Conservation (phyloP, 2,888 invertebrate species). For the Eristalis intricaria region DNA sequence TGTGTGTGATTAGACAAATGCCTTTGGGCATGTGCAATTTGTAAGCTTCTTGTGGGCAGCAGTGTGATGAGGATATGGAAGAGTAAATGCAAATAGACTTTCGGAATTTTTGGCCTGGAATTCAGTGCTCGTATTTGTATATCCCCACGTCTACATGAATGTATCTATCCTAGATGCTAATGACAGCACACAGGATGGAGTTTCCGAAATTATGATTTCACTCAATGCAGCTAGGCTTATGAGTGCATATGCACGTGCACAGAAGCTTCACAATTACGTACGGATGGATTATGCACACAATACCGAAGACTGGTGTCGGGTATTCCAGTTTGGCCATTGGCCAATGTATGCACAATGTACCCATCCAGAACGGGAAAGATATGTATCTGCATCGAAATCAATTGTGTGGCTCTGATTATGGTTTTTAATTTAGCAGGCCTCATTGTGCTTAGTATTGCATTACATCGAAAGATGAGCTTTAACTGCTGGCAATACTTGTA, state of each 20-base stretch:
- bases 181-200: conserved; percentile 7
- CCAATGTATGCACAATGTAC: background rate
- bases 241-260: too few species aligned
- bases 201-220: conserved; percentile 16
- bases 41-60: background rate
- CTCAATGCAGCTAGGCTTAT: background rate
- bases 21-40: background rate
- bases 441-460: conserved; percentile 4
- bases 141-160: background rate
- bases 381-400: conserved; percentile 6
- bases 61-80: background rate
- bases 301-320: background rate
- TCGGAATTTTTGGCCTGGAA: conserved; percentile 7
- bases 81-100: conserved; percentile 10
- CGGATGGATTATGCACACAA: background rate
- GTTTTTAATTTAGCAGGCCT: background rate
- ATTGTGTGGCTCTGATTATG: background rate
- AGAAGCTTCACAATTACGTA: background rate
- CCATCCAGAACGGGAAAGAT: background rate
- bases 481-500: too few species aligned
- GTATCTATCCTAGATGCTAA: conserved; percentile 7
- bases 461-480: background rate
- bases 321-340: background rate
- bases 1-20: conserved; percentile 24
- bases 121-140: background rate